A percentile compares a stretch with the other conserved stretches of the same genome.
These are phyloP conservation scores for Dendrolimus pini DNA, from an alignment of 2,888 invertebrate species.

Conservation along the genomic window DNA sequence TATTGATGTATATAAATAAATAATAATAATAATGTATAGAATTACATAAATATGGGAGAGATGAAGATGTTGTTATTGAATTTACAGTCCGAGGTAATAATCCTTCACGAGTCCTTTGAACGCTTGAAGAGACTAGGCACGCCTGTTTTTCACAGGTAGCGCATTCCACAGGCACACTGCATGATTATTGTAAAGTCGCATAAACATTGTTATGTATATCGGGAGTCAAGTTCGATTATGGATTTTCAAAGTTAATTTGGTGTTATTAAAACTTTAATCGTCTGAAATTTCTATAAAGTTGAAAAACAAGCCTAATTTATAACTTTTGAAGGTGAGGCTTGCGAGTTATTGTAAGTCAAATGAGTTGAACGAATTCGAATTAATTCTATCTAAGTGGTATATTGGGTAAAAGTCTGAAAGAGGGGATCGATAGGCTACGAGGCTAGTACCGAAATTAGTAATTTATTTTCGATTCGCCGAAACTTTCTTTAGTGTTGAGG, in stretches of 20 bases:
- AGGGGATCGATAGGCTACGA: constrained; percentile 43
- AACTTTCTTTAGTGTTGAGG: constrained; percentile 46
- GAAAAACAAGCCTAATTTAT: not conserved
- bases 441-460: constrained; percentile 56
- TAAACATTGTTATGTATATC: no score
- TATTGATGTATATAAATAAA: no score
- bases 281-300: not conserved
- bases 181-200: no score
- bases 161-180: no score
- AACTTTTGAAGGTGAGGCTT: not conserved
- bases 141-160: no score
- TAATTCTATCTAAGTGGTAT: constrained; percentile 31
- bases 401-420: constrained; percentile 25
- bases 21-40: no score
- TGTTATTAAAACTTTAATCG: not conserved
- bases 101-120: no score
- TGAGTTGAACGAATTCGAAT: constrained; percentile 31
- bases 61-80: no score
- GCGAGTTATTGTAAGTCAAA: not conserved
- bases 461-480: constrained; percentile 54
- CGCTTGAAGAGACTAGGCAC: no score
- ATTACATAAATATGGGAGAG: no score
- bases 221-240: not conserved
- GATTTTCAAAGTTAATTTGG: not conserved
- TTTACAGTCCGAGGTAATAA: no score